A percentile compares a stretch with the other conserved stretches of the same genome.
These are phyloP conservation scores for Zapornia atra DNA, from an alignment of 2,113 vertebrate genomes.

Conservation along the genomic window DNA sequence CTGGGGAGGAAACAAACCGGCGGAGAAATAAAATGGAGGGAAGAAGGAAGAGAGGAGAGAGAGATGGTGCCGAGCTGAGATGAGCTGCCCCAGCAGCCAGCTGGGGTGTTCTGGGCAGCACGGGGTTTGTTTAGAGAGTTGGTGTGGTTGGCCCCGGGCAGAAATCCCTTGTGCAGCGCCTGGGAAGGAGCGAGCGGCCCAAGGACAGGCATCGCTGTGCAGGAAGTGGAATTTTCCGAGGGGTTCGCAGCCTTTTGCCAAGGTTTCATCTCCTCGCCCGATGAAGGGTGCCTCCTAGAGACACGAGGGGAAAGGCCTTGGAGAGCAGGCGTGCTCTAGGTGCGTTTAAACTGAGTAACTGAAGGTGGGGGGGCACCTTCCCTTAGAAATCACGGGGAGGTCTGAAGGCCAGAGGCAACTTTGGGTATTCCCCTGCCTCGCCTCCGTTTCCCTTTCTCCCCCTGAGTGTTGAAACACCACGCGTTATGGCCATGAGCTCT, in stretches of 20 bases:
- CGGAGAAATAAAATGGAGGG: slow-evolving; percentile 69
- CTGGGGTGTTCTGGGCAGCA: background rate
- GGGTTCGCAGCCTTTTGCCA: slow-evolving; percentile 63
- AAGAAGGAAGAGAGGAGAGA: slow-evolving; percentile 40
- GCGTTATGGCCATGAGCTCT: background rate
- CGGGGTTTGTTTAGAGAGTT: slow-evolving; percentile 4
- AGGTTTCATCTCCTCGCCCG: background rate
- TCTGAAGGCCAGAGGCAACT: background rate
- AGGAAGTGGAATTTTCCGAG: slow-evolving; percentile 69
- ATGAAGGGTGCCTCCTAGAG: slow-evolving; percentile 44
- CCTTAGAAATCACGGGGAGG: background rate
- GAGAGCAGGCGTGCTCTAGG: background rate
- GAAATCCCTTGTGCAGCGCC: background rate
- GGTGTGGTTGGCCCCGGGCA: slow-evolving; percentile 5
- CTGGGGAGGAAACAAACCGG: slow-evolving; percentile 36
- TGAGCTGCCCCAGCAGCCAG: background rate
- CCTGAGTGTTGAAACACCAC: background rate
- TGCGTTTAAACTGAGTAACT: background rate
- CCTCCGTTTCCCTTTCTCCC: background rate
- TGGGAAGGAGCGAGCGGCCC: slow-evolving; percentile 56
- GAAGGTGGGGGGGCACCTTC: background rate
- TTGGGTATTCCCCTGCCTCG: background rate
- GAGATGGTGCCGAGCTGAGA: background rate
- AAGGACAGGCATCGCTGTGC: slow-evolving; percentile 52
- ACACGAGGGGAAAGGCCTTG: background rate